Evolutionary conservation across 2,113 vertebrate genomes (phyloP).

Genomic region (Smithornis capensis): DNA sequence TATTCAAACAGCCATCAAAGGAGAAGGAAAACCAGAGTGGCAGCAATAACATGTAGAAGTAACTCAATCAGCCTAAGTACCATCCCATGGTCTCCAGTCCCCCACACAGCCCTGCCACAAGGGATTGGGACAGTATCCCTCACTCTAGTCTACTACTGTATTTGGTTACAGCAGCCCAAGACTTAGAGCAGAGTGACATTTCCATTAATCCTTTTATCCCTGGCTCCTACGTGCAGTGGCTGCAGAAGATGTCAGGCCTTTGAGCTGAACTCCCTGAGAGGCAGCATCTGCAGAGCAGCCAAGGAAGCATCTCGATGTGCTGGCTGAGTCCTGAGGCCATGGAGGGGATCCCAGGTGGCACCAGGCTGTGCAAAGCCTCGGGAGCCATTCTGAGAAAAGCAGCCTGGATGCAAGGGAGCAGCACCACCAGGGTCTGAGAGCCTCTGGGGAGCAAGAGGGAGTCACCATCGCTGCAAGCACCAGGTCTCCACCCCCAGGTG

Average conservation of each 20-base stretch:
- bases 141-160: background rate
- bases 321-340: background rate
- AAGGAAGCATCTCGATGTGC: background rate
- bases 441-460: background rate
- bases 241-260: constrained; percentile 3
- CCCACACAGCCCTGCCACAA: accelerated
- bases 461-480: background rate
- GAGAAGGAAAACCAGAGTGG: background rate
- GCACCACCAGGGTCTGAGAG: accelerated
- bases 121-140: background rate
- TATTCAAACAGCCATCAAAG: background rate
- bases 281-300: background rate
- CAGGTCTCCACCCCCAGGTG: background rate
- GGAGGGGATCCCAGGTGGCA: background rate
- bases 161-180: background rate
- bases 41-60: accelerated
- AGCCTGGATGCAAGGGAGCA: background rate
- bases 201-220: constrained; percentile 25
- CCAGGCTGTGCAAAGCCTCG: background rate
- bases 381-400: background rate
- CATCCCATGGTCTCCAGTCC: background rate
- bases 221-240: background rate
- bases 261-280: background rate
- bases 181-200: background rate
- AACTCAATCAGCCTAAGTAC: background rate